Evolutionary conservation across 2,113 vertebrate genomes (phyloP), one percentile per base, ranked within the genome.

Genomic region (Maccullochella peelii): DNA sequence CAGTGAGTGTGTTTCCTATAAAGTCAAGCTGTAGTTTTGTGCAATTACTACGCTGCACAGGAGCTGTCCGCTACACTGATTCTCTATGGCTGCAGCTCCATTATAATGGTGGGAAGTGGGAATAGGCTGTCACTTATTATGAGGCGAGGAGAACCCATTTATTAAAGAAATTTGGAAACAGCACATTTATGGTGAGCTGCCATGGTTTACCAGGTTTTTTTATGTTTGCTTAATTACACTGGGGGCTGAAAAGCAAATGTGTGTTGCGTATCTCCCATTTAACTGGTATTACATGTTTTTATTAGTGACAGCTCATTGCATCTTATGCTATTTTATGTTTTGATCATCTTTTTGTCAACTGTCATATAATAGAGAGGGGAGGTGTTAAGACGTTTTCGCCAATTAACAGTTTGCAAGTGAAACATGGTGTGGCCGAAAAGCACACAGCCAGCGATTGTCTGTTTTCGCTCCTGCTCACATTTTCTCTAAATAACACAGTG

Each of bases 401-500:
- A n/a, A 59, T 65, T 63, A 30, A 33, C 15, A 49, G 21, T 20
- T 36, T 33, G 25, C 15, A 0, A 23, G 14, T 72, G 7, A 62
- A 16, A 33, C 16, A 25, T 18, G 7, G 18, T 42, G 71, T 44
- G 18, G 23, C 27, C 20, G 36, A 38, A 21, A 38, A 23, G 47
- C 20, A 44, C 15, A 15, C 18, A 62, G 42, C 11, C 38, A 25
- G 20, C 8, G 52, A 42, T 42, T 27, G 9, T 5, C 50, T 42
- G 20, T 15, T 27, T 67, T 59, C 16, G 20, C 25, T 10, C 25
- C 18, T 2, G 10, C 44, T 80, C 66, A 77, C 15, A 16, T 49
- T 74, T 49, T 63, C 18, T 70, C 20, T 70, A 57, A 57, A 77
- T 50, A 59, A 52, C 27, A 33, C 18, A 1, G 58, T 25, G 73